Base-by-base conservation (phyloP, 2,888 invertebrate species). In the Brenthis hecate region DNA sequence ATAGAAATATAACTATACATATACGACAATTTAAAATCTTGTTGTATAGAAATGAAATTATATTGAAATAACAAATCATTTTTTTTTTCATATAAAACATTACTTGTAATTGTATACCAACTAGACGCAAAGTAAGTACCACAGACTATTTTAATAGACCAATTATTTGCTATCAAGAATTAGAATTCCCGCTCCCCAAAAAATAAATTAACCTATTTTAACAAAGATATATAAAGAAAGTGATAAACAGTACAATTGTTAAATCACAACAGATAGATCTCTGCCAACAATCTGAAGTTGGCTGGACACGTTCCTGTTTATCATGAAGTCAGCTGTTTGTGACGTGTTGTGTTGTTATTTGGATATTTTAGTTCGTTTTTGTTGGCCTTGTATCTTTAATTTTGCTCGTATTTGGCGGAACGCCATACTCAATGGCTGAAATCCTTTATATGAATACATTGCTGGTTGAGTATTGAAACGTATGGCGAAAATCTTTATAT, bases 351-450 rank as follows among this genome's bases (percentile, higher is more conserved):
- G 62, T 62, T 62, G 43, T 62, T 62, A 62, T 62, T 62, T 62
- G 43, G 55, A 69, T 74, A 71, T 72, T 77, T 74, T 71, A 55
- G 61, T 63, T 62, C 69, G 69, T 53, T 73, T 73, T 71, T 66
- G 55, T 70, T 70, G 76, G 70, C 77, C 72, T 73, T 72, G 73
- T 58, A 36, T 68, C 62, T 69, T 73, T 72, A 74, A 28, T 84
- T 82, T 85, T 78, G 80, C 85, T 87, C 85, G 84, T 85, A 82
- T 84, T 86, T 88, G 88, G 88, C 86, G 77, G 70, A 58, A 54
- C 78, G 88, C 88, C 88, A 88, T 72, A 64, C 56, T 61, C 58
- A 56, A 66, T 67, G 66, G 28, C 14, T 14, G 19, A 43, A 19
- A 19, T 50, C 47, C 50, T 23, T 3, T 0, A 19, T 1, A 2